Conservation (phyloP, 1,140 invertebrate genomes). For the Battus philenor region DNA sequence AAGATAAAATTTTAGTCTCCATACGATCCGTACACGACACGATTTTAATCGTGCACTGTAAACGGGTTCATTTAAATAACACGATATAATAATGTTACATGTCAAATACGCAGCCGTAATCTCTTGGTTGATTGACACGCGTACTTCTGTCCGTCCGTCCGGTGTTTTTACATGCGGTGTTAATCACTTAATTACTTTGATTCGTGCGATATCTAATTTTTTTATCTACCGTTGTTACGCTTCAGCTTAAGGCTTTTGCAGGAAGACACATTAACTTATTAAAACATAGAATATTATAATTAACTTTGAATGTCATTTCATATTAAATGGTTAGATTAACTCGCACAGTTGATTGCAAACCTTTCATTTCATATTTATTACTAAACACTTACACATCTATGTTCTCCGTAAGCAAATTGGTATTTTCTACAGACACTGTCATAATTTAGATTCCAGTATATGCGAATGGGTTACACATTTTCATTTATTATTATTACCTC, state of each 20-base stretch:
- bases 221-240: constrained; percentile 14
- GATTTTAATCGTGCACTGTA: constrained; percentile 9
- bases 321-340: no score
- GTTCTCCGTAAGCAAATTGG: no score
- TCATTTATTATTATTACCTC: no score
- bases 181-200: constrained; percentile 18
- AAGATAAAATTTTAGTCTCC: constrained; percentile 11
- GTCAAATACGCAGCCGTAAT: constrained; percentile 15
- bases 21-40: constrained; percentile 8
- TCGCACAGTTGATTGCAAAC: no score
- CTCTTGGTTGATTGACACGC: constrained; percentile 8
- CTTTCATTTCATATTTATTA: no score
- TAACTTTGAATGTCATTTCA: no score
- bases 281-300: no score
- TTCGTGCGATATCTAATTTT: constrained; percentile 15
- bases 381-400: no score
- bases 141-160: constrained; percentile 17
- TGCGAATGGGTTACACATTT: no score
- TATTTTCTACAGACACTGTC: no score
- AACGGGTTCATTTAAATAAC: constrained; percentile 15
- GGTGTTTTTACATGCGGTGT: constrained; percentile 15
- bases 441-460: no score
- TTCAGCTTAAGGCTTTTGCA: constrained; percentile 1
- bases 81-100: constrained; percentile 17
- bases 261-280: no score